phyloP scores from a whole-genome alignment of 2,797 vertebrate genomes.

The Chloroceryle inda region DNA sequence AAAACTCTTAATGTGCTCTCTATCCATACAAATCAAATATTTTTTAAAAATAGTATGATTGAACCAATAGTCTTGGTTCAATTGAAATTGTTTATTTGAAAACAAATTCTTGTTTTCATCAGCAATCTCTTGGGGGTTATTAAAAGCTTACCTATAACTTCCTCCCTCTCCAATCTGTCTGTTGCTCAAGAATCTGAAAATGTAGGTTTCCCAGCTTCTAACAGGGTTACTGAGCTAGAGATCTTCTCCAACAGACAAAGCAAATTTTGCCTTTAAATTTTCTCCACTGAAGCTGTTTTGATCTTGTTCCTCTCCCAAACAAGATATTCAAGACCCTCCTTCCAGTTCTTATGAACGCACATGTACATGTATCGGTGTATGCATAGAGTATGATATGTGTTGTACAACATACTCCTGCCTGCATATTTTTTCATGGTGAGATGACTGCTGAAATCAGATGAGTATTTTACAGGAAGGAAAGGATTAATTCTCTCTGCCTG shows the following conservation, averaged over 20 bases:
- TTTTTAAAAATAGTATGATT: neutral
- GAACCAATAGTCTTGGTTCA: neutral
- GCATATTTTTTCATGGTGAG: neutral
- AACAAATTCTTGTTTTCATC: neutral
- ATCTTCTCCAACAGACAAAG: neutral
- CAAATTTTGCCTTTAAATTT: neutral
- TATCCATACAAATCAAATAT: neutral
- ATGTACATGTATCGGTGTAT: neutral
- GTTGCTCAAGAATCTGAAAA: neutral
- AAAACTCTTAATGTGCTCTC: neutral
- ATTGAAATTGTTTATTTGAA: no score
- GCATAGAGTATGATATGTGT: neutral
- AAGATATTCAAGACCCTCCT: neutral
- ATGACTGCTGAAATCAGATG: neutral
- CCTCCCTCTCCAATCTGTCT: neutral
- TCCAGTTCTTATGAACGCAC: neutral
- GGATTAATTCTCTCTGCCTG: neutral
- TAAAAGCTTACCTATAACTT: neutral
- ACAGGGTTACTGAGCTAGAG: neutral
- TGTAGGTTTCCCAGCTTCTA: neutral
- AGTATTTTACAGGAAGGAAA: slow-evolving; percentile 8
- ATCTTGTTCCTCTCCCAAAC: neutral
- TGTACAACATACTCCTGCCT: neutral
- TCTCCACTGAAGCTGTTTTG: neutral
- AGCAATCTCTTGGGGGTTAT: neutral